A percentile compares a stretch with the other conserved stretches of the same genome.
Evolutionary conservation across 2,113 vertebrate species (phyloP).

Genomic region (Leiothrix lutea): DNA sequence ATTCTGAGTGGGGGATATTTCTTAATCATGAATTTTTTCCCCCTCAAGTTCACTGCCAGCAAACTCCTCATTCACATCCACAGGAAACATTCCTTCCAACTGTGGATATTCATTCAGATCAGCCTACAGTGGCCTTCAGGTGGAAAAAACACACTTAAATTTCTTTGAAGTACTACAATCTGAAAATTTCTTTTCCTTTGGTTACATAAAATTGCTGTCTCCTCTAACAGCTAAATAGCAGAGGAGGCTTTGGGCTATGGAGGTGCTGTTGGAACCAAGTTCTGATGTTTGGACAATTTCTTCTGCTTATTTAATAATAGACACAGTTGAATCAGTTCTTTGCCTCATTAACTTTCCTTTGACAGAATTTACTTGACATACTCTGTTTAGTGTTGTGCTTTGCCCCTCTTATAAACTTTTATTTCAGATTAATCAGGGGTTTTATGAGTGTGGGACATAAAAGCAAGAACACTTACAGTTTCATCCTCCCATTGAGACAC

Average conservation of each 20-base stretch:
- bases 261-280: background rate
- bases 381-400: background rate
- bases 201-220: background rate
- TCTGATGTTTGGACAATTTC: slow-evolving; percentile 19
- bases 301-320: slow-evolving; percentile 46
- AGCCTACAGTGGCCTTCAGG: background rate
- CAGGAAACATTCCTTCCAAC: background rate
- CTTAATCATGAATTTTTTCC: background rate
- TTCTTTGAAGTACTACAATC: background rate
- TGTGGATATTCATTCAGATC: background rate
- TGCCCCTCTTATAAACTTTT: background rate
- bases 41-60: background rate
- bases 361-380: background rate
- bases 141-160: background rate
- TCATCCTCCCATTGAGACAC: background rate
- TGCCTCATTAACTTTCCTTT: slow-evolving; percentile 12
- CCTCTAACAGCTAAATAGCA: background rate
- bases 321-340: background rate
- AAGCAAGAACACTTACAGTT: background rate
- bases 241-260: background rate
- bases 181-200: background rate
- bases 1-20: slow-evolving; percentile 8
- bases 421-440: background rate
- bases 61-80: slow-evolving; percentile 37
- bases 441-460: background rate